These are phyloP conservation scores for Agrotis exclamationis DNA, from an alignment of 2,888 invertebrate species.

Conservation along the genomic window DNA sequence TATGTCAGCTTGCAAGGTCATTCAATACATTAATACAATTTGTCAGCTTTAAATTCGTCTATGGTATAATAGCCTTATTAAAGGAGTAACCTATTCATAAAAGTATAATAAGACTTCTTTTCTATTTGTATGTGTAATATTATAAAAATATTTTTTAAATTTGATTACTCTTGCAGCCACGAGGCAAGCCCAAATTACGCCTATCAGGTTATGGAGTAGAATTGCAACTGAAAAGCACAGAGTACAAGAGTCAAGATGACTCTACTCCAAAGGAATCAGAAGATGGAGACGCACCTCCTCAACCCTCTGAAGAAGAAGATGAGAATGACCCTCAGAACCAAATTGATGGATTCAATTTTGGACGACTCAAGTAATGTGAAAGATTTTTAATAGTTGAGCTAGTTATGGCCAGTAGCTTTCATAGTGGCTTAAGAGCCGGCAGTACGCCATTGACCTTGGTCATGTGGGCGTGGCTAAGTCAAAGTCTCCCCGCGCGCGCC, in stretches of 20 bases:
- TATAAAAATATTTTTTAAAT: neutral
- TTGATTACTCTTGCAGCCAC: slow-evolving; percentile 72
- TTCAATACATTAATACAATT: too few species aligned
- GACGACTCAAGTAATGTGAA: slow-evolving; percentile 93
- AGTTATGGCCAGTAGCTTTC: neutral
- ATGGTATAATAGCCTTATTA: too few species aligned
- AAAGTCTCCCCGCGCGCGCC: too few species aligned
- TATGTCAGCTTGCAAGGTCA: too few species aligned
- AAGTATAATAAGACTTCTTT: neutral
- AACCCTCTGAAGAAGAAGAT: slow-evolving; percentile 88
- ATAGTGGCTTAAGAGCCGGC: neutral
- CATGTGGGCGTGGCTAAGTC: too few species aligned
- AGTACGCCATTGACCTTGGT: too few species aligned
- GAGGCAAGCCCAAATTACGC: slow-evolving; percentile 91
- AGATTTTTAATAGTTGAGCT: neutral
- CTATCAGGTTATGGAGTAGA: slow-evolving; percentile 99
- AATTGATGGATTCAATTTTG: slow-evolving; percentile 97
- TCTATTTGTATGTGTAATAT: neutral
- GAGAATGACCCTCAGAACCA: slow-evolving; percentile 93
- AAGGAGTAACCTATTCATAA: neutral
- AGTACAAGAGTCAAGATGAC: slow-evolving; percentile 99
- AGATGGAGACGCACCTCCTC: slow-evolving; percentile 81
- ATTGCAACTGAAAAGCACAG: slow-evolving; percentile 99
- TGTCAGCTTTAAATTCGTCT: too few species aligned
- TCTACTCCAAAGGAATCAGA: slow-evolving; percentile 92